Base-by-base conservation (phyloP, 2,797 vertebrate genomes). In the Tangara arthus region DNA sequence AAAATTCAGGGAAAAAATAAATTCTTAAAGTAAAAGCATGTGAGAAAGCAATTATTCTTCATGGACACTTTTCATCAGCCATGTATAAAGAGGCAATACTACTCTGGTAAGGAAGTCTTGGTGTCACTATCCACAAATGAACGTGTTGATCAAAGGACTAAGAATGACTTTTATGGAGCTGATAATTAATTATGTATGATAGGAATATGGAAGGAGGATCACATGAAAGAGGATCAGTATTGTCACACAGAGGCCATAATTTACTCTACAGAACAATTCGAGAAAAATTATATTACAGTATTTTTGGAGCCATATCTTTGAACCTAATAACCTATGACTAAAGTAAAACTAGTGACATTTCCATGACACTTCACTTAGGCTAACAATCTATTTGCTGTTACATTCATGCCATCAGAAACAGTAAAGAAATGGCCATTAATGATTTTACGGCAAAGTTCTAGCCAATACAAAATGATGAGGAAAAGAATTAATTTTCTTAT, bases 111-210 rank as follows among this genome's bases (percentile, higher is more conserved):
- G 77, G 72, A 90, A 82, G 12, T 34, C 24, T 93, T 63, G 18
- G 18, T 57, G 42, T 81, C 87, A 69, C 47, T 42, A 76, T 24
- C 42, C 70, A 75, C 57, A 82, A 78, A 78, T 61, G 30, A 78
- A 90, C 1, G 2, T 3, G 1, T 17, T 89, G 89, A 93, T 94
- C 63, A 94, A 93, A 94, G 50, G 32, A 76, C 5, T 53, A 69
- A 89, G 27, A 92, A 82, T 50, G 1, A 65, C 50, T 92, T 93
- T 88, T 56, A 52, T 90, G 76, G 52, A 78, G 44, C 39, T 94
- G 55, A 37, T 46, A 88, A 91, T 94, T 90, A 95, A 91, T 72
- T 75, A 86, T 81, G 7, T 57, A 71, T 91, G 32, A 80, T 64
- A 65, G 24, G 59, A 83, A 66, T 87, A 35, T 75, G 20, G 57